phyloP scores from a whole-genome alignment of 1,140 invertebrate genomes.

The Drosophila navojoa region DNA sequence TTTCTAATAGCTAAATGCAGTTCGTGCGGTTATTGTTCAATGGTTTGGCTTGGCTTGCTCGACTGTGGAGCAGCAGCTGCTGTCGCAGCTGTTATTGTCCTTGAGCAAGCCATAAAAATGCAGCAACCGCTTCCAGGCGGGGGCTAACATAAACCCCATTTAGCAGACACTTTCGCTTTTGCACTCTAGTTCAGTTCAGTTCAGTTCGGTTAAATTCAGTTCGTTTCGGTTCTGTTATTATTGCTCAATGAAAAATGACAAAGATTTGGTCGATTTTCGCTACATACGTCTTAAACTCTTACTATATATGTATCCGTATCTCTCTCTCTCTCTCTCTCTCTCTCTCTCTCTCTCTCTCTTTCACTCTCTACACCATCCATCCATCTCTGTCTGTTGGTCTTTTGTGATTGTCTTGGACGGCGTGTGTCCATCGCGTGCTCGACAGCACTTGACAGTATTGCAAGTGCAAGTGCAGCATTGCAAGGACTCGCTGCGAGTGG shows the following conservation, averaged over 20 bases:
- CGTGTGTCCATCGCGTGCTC: constrained; percentile 75
- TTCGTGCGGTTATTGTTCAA: constrained; percentile 28
- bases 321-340: neutral
- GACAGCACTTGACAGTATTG: constrained; percentile 71
- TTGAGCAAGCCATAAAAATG: constrained; percentile 44
- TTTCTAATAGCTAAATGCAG: constrained; percentile 14
- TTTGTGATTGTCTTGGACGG: constrained; percentile 55
- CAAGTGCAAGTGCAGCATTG: constrained; percentile 66
- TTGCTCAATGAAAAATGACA: constrained; percentile 47
- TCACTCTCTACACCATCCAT: neutral
- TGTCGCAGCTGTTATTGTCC: constrained; percentile 11
- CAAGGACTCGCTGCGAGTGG: neutral
- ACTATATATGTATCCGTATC: neutral
- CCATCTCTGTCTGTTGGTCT: constrained; percentile 14
- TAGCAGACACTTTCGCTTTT: constrained; percentile 58
- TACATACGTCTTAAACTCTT: neutral
- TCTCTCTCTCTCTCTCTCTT: neutral
- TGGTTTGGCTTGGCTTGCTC: constrained; percentile 26
- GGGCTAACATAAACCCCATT: constrained; percentile 37
- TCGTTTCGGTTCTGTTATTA: constrained; percentile 45
- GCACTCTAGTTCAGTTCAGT: neutral
- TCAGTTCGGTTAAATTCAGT: constrained; percentile 1
- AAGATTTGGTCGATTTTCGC: constrained; percentile 11
- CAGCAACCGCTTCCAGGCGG: neutral
- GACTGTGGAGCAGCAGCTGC: neutral